phyloP scores from a whole-genome alignment of 2,113 vertebrate genomes.

The Erythrolamprus reginae region DNA sequence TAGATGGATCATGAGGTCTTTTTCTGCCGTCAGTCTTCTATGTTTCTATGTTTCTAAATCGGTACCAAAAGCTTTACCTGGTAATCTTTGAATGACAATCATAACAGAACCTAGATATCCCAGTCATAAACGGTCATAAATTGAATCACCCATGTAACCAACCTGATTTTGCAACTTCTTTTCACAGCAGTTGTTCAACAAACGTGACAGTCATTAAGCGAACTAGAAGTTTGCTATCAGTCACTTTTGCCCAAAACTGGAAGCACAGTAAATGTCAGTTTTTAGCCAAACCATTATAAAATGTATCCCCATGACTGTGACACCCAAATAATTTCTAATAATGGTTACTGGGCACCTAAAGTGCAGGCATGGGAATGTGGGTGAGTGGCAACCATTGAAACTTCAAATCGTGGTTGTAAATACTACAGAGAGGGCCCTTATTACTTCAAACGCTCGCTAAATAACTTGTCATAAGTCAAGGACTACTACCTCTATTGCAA shows the following conservation, averaged over 20 bases:
- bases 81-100: neutral
- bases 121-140: neutral
- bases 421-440: neutral
- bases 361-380: neutral
- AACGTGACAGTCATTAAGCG: neutral
- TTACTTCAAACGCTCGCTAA: neutral
- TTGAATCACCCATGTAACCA: neutral
- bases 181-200: neutral
- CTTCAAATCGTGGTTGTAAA: neutral
- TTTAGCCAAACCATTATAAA: neutral
- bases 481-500: neutral
- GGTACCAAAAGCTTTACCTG: neutral
- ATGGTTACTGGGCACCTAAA: neutral
- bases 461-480: neutral
- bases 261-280: neutral
- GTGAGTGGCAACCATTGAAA: neutral
- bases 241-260: neutral
- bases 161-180: neutral
- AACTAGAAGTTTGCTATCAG: neutral
- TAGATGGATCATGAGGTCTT: too few species aligned
- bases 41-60: too few species aligned
- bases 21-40: too few species aligned
- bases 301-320: neutral
- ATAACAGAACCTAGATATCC: neutral
- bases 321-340: neutral